phyloP scores from a whole-genome alignment of 2,888 invertebrate species.

The Nemotelus pantherinus region DNA sequence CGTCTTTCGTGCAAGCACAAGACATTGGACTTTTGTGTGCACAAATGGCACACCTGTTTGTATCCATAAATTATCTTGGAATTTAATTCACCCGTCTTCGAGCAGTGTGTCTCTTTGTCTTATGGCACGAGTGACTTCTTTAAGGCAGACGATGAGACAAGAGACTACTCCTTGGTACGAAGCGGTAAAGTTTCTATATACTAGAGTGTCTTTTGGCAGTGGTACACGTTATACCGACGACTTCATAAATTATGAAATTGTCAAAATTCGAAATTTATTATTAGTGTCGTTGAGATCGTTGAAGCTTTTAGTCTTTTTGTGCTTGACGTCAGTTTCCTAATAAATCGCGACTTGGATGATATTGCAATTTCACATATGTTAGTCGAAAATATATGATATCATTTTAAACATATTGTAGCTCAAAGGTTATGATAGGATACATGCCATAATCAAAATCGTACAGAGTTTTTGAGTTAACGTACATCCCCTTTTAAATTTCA shows the following conservation, averaged over 20 bases:
- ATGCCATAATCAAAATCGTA: no score
- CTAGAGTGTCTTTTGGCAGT: slow-evolving; percentile 27
- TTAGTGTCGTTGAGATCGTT: slow-evolving; percentile 29
- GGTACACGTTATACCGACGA: slow-evolving; percentile 26
- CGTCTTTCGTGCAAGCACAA: slow-evolving; percentile 16
- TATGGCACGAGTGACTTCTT: slow-evolving; percentile 26
- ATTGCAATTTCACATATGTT: slow-evolving; percentile 17
- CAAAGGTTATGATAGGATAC: no score
- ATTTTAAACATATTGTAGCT: no score
- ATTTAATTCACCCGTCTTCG: slow-evolving; percentile 55
- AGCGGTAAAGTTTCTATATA: slow-evolving; percentile 4
- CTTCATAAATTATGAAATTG: slow-evolving; percentile 46
- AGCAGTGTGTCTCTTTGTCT: slow-evolving; percentile 38
- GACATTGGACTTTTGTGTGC: slow-evolving; percentile 38
- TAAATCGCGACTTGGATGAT: slow-evolving; percentile 24
- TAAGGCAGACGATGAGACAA: background rate
- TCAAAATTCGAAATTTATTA: slow-evolving; percentile 40
- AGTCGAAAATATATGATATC: no score
- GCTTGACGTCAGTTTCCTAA: slow-evolving; percentile 34
- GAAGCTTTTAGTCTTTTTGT: slow-evolving; percentile 3
- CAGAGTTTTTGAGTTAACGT: no score
- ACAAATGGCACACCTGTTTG: slow-evolving; percentile 58
- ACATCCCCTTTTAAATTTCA: no score
- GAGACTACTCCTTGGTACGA: slow-evolving; percentile 22
- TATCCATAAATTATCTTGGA: slow-evolving; percentile 59